phyloP scores from a whole-genome alignment of 2,113 vertebrate genomes.

The Corythaeola cristata region DNA sequence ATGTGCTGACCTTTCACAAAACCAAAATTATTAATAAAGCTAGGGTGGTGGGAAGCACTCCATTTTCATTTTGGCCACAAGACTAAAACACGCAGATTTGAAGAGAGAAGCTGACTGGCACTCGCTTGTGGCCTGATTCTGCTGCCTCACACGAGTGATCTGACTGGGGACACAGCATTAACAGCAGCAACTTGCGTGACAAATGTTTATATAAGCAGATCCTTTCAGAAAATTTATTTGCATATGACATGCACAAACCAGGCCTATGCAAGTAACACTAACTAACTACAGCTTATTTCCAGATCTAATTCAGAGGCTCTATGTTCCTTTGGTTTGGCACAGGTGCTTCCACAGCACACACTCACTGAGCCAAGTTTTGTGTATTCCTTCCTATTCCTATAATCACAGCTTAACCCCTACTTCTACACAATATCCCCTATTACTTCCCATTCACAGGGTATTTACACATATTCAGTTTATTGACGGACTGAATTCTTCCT shows the following conservation, averaged over 20 bases:
- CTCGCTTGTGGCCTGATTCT: not conserved
- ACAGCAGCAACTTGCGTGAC: fast-evolving
- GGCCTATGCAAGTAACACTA: not conserved
- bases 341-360: not conserved
- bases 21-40: not conserved
- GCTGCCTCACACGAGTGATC: not conserved
- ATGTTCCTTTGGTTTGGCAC: not conserved
- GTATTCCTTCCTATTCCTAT: not conserved
- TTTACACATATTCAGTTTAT: not conserved
- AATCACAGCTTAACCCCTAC: not conserved
- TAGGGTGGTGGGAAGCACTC: not conserved
- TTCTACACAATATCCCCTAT: not conserved
- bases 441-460: not conserved
- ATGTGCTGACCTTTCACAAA: not conserved
- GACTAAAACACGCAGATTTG: not conserved
- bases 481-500: not conserved
- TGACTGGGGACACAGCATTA: fast-evolving
- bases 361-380: not conserved
- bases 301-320: not conserved
- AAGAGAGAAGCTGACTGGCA: not conserved
- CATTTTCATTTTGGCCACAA: not conserved
- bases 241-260: not conserved
- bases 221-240: not conserved
- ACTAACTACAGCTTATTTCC: not conserved
- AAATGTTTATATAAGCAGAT: not conserved